Evolutionary conservation across 2,797 vertebrate genomes (phyloP).

Genomic region (Oceanodroma leucorhoa): DNA sequence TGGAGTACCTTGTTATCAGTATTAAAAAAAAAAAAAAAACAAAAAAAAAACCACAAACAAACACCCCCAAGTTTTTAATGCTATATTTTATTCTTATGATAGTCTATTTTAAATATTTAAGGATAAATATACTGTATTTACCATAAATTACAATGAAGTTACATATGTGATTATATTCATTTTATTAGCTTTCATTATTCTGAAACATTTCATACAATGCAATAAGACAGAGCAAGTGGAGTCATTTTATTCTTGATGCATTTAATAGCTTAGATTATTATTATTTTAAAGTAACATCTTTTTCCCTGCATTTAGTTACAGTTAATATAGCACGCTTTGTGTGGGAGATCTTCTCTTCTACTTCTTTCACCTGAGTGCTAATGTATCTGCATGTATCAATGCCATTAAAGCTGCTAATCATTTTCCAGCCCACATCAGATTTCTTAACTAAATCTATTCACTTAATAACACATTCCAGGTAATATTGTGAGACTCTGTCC

Average conservation of each 20-base stretch:
- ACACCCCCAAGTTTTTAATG: not conserved
- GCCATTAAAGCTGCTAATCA: slow-evolving; percentile 8
- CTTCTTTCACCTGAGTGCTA: slow-evolving; percentile 13
- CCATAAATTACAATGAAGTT: not conserved
- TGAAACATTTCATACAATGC: not conserved
- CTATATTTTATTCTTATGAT: not conserved
- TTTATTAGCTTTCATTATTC: not conserved
- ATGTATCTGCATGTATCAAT: not conserved
- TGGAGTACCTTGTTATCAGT: not conserved
- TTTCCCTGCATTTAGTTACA: not conserved
- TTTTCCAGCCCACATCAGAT: not conserved
- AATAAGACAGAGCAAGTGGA: not conserved
- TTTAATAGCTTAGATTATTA: not conserved
- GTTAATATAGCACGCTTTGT: not conserved
- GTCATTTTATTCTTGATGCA: not conserved
- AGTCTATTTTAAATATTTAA: not conserved
- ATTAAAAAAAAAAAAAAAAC: not conserved
- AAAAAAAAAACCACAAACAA: no score
- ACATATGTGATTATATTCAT: not conserved
- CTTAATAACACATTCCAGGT: not conserved
- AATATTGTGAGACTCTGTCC: not conserved
- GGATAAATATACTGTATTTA: not conserved
- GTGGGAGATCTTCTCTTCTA: slow-evolving; percentile 4
- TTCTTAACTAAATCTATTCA: slow-evolving; percentile 1
- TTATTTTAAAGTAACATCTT: not conserved